Conservation (phyloP, 2,797 vertebrate species). For the Tiaroga cobitis region DNA sequence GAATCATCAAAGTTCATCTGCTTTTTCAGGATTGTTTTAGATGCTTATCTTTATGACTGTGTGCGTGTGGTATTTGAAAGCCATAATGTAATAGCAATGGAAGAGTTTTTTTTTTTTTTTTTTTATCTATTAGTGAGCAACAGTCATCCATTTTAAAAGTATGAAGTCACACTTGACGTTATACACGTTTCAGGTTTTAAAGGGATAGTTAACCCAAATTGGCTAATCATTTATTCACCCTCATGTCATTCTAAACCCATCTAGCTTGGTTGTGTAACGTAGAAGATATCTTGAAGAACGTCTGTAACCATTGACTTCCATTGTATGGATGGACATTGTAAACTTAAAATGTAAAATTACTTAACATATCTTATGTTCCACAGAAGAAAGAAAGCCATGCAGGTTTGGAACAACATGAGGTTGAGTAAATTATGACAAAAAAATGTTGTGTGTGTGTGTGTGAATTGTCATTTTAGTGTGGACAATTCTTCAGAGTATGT, state of each 20-base stretch:
- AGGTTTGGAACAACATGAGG: too few species aligned
- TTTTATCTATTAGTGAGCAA: background rate
- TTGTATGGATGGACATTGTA: background rate
- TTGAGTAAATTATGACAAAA: too few species aligned
- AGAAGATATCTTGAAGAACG: background rate
- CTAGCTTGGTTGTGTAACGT: background rate
- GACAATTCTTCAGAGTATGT: too few species aligned
- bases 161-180: background rate
- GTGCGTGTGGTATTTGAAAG: too few species aligned
- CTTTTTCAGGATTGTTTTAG: conserved; percentile 1
- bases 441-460: too few species aligned
- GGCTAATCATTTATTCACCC: background rate
- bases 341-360: too few species aligned
- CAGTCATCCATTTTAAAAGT: background rate
- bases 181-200: background rate
- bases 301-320: background rate
- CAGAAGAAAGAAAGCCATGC: too few species aligned
- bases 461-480: too few species aligned
- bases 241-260: background rate
- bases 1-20: conserved; percentile 20
- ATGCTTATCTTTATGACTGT: background rate
- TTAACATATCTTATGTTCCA: background rate
- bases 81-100: too few species aligned
- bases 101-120: too few species aligned
- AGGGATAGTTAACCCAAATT: background rate